These are phyloP conservation scores for Odontocerum albicorne DNA, from an alignment of 2,888 invertebrate genomes.

Conservation along the genomic window DNA sequence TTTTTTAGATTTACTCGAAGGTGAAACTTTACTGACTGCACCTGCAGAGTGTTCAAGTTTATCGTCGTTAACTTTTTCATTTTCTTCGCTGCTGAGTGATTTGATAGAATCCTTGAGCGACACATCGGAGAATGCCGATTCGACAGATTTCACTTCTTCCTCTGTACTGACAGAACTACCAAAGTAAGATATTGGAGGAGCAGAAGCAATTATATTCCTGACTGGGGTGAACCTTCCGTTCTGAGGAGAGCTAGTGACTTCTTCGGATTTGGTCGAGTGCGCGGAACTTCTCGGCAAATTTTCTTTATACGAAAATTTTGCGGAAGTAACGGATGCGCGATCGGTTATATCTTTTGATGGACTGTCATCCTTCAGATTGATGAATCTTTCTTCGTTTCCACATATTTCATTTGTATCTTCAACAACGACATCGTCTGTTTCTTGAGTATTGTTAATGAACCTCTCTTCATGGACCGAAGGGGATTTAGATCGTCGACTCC, in stretches of 20 bases:
- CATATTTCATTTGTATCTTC: constrained; percentile 19
- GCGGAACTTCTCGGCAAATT: constrained; percentile 19
- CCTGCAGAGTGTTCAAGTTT: constrained; percentile 10
- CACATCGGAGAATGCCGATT: constrained; percentile 26
- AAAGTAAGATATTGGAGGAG: constrained; percentile 22
- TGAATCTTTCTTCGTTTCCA: constrained; percentile 35
- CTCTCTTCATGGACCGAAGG: constrained; percentile 25
- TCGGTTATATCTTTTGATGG: constrained; percentile 22
- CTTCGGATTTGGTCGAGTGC: constrained; percentile 18
- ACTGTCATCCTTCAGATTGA: constrained; percentile 33
- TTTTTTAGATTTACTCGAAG: too few relatives aligned
- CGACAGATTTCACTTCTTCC: constrained; percentile 32
- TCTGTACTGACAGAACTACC: constrained; percentile 30
- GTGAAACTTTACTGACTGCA: constrained; percentile 28
- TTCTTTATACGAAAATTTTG: constrained; percentile 12
- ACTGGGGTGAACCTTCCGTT: constrained; percentile 8
- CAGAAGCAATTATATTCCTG: constrained; percentile 8
- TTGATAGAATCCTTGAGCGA: constrained; percentile 24
- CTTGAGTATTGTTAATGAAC: constrained; percentile 33
- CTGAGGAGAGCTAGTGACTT: constrained; percentile 1
- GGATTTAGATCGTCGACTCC: constrained; percentile 26
- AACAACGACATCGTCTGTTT: constrained; percentile 26
- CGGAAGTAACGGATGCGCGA: constrained; percentile 9
- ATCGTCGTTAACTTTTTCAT: constrained; percentile 17
- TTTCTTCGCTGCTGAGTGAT: constrained; percentile 21